These are phyloP conservation scores for Celastrina argiolus DNA, from an alignment of 2,888 invertebrate species.

Conservation along the genomic window DNA sequence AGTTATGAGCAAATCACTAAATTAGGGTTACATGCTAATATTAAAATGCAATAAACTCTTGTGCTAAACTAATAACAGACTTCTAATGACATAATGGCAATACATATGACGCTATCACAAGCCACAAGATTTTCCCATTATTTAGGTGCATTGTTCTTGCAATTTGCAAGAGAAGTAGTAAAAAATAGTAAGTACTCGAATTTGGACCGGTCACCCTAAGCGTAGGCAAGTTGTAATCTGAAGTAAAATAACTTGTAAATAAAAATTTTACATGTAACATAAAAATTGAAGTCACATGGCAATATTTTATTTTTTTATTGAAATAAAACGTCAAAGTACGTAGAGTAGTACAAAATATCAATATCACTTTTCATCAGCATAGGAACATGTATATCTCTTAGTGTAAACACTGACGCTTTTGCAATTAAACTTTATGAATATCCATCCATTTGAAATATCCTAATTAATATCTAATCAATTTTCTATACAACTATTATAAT, in stretches of 20 bases:
- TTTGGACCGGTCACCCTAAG: background rate
- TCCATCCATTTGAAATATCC: background rate
- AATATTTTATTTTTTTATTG: background rate
- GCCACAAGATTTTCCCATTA: conserved; percentile 21
- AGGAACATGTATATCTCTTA: background rate
- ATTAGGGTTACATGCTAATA: conserved; percentile 20
- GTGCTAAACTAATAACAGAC: conserved; percentile 24
- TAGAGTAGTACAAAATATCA: background rate
- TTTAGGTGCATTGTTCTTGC: background rate
- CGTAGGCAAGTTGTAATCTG: background rate
- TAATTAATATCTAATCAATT: background rate
- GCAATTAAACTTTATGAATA: background rate
- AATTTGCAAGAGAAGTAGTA: too few species aligned
- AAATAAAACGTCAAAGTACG: background rate
- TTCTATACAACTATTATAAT: conserved; percentile 2
- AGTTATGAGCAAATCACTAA: conserved; percentile 9
- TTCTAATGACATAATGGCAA: conserved; percentile 24
- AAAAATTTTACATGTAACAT: background rate
- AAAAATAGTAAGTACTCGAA: background rate
- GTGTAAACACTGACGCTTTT: background rate
- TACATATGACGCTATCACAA: conserved; percentile 24
- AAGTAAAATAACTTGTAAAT: background rate
- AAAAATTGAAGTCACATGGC: background rate
- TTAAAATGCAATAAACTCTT: conserved; percentile 25
- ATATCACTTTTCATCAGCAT: background rate